Percentiles rank a stretch among this genome's conserved stretches.
Evolutionary conservation across 2,113 vertebrate genomes (phyloP).

Genomic region (Alligator sinensis): DNA sequence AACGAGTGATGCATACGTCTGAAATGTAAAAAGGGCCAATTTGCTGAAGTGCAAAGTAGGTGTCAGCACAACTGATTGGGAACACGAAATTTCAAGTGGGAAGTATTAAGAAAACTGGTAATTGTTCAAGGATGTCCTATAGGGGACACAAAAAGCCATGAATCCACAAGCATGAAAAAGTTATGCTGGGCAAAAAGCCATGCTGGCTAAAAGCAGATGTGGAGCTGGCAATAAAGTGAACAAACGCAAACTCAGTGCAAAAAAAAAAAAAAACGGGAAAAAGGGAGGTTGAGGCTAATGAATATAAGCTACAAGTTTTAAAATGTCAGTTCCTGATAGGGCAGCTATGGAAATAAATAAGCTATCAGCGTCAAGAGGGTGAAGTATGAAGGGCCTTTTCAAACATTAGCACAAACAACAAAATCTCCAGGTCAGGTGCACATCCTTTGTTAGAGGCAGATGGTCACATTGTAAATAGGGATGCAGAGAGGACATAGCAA

Average conservation of each 20-base stretch:
- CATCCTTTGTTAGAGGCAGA: not conserved
- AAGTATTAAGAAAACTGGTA: conserved; percentile 15
- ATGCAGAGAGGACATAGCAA: not conserved
- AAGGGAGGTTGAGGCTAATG: not conserved
- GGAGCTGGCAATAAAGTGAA: conserved; percentile 13
- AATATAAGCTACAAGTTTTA: not conserved
- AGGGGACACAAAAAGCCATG: not conserved
- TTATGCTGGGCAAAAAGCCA: conserved; percentile 40
- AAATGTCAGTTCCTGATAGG: not conserved
- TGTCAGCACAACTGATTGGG: conserved; percentile 21
- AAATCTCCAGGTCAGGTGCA: not conserved
- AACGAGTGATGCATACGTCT: not conserved
- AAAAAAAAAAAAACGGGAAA: not conserved
- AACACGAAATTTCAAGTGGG: not conserved
- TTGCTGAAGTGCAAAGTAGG: conserved; percentile 28
- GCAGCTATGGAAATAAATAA: not conserved
- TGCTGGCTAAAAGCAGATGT: conserved; percentile 38
- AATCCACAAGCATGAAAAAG: conserved; percentile 17
- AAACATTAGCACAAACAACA: not conserved
- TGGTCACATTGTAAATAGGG: accelerated
- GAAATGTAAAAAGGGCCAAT: conserved; percentile 11
- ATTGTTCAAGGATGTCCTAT: not conserved
- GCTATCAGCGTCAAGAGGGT: not conserved
- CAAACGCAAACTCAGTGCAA: not conserved
- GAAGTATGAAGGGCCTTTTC: not conserved